Percentiles rank a stretch among this genome's conserved stretches.
phyloP scores from a whole-genome alignment of 2,888 invertebrate genomes.

The Oligia latruncula region DNA sequence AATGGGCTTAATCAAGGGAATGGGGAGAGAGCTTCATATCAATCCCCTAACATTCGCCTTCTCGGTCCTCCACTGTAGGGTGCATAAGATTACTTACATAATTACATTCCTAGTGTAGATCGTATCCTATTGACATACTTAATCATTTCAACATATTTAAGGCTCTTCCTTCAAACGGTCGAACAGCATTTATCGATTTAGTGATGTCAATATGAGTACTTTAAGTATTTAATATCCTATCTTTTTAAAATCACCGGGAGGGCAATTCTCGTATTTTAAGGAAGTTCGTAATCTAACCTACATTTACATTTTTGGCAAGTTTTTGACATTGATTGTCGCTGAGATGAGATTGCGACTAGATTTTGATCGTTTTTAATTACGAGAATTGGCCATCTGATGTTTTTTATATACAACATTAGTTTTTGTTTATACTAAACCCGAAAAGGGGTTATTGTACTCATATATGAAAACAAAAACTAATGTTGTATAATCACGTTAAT shows the following conservation, averaged over 20 bases:
- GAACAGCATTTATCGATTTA: slow-evolving; percentile 54
- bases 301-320: no score
- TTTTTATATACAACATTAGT: no score
- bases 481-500: slow-evolving; percentile 17
- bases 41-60: slow-evolving; percentile 16
- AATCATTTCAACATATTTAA: slow-evolving; percentile 38
- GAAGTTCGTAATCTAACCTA: background rate
- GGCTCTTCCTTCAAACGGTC: slow-evolving; percentile 32
- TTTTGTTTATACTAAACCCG: no score
- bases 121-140: slow-evolving; percentile 48
- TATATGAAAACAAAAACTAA: no score
- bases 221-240: slow-evolving; percentile 4
- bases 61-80: slow-evolving; percentile 20
- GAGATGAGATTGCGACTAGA: background rate
- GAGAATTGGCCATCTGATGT: background rate
- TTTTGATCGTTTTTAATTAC: background rate
- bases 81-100: slow-evolving; percentile 57
- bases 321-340: no score
- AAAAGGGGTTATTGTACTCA: no score
- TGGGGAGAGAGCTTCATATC: background rate
- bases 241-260: background rate
- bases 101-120: slow-evolving; percentile 64
- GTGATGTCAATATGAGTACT: slow-evolving; percentile 40
- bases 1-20: slow-evolving; percentile 14
- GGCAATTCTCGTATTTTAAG: background rate